Base-by-base conservation (phyloP, 1,140 invertebrate species). In the Dendrolimus punctatus region DNA sequence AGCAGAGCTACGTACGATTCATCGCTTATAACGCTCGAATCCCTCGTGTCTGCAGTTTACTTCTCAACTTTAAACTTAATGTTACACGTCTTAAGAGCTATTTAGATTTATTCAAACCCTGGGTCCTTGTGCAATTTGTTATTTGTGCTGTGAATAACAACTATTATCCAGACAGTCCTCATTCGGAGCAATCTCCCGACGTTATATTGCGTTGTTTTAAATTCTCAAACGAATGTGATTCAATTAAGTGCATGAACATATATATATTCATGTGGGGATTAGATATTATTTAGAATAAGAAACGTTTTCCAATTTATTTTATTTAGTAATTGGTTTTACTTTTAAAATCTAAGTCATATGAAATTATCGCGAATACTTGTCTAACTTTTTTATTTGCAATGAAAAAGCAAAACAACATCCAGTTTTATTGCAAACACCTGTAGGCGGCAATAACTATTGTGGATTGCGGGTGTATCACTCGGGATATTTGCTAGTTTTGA, bases 111-210 rank as follows among this genome's bases (percentile, higher is more conserved):
- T 46, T 23, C 52, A 39, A 39, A 39, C 39, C 40, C 6, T 23
- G 55, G 10, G 38, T 36, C 51, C 39, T 48, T 40, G 50, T 55
- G 39, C 49, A 55, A 55, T 62, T 62, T 56, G 53, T 58, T 58
- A 58, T 58, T 58, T 62, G 45, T 52, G 44, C 10, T 46, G 44
- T 48, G 44, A 51, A 51, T 41, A 47, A 49, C 56, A 53, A 58
- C 40, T 55, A 58, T 58, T 57, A 51, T 54, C 52, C 52, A 61
- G 55, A 40, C 8, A 54, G 41, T 55, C 43, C 56, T 55, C 56
- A 53, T 51, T 51, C 46, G n/a, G 46, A 53, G 47, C 47, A 52
- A 41, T 56, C 49, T 50, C 6, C 49, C 40, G 40, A 23, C 36
- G 47, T 57, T 53, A 57, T 60, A 55, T n/a, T 43, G 40, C 45